phyloP scores from a whole-genome alignment of 2,888 invertebrate genomes.

The Neuroscelio doddi region DNA sequence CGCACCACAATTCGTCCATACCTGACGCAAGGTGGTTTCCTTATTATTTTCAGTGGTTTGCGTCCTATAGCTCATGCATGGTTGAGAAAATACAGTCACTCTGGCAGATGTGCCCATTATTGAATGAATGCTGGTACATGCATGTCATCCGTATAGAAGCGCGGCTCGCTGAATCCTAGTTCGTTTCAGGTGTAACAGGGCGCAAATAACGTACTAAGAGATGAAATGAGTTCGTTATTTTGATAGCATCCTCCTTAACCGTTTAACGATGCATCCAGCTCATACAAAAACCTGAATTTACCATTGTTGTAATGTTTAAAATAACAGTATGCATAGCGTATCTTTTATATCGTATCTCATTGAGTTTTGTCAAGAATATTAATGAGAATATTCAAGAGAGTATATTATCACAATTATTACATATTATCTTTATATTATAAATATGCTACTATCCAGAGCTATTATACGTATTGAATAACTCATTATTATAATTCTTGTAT shows the following conservation, averaged over 20 bases:
- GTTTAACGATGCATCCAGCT: constrained; percentile 24
- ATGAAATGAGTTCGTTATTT: constrained; percentile 66
- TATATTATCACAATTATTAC: no score
- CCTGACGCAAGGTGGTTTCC: constrained; percentile 43
- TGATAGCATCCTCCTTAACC: constrained; percentile 59
- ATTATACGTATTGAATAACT: no score
- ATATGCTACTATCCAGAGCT: no score
- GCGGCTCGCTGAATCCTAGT: constrained; percentile 21
- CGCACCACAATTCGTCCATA: constrained; percentile 32
- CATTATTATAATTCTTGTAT: no score
- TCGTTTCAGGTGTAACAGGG: constrained; percentile 61
- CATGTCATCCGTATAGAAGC: constrained; percentile 44
- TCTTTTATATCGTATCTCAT: no score
- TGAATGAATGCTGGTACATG: constrained; percentile 48
- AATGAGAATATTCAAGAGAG: no score
- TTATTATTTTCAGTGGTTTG: constrained; percentile 56
- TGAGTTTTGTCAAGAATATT: no score
- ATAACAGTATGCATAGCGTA: no score
- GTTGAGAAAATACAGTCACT: constrained; percentile 46
- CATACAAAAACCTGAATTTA: constrained; percentile 3
- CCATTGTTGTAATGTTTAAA: no score
- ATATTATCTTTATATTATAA: no score
- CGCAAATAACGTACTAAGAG: constrained; percentile 62
- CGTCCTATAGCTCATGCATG: constrained; percentile 47
- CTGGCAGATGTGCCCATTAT: constrained; percentile 56